Evolutionary conservation across 2,888 invertebrate species (phyloP).

Genomic region (Macropis europaea): DNA sequence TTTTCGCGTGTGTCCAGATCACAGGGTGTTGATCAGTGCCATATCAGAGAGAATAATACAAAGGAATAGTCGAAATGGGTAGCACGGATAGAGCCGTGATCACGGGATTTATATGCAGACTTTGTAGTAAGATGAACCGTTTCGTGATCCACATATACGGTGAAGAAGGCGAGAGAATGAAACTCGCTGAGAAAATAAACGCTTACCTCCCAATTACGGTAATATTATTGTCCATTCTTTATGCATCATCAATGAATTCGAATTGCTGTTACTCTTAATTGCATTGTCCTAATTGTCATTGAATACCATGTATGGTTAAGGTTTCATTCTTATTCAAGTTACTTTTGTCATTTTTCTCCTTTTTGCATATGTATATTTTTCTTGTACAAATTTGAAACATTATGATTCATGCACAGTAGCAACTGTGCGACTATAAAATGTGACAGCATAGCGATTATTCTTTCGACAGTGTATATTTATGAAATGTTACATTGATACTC

Average conservation of each 20-base stretch:
- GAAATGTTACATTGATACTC: background rate
- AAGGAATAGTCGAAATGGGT: slow-evolving; percentile 82
- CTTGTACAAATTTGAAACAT: background rate
- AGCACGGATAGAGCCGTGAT: slow-evolving; percentile 90
- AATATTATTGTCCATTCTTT: slow-evolving; percentile 29
- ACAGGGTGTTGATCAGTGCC: slow-evolving; percentile 26
- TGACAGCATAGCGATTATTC: background rate
- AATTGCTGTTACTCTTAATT: background rate
- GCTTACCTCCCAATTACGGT: slow-evolving; percentile 91
- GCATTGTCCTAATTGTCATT: background rate
- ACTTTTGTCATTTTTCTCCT: background rate
- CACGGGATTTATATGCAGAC: slow-evolving; percentile 91
- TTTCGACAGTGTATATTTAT: background rate
- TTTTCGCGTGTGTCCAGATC: slow-evolving; percentile 20
- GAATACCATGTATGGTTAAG: background rate
- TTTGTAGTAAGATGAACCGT: slow-evolving; percentile 92
- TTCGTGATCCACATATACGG: slow-evolving; percentile 92
- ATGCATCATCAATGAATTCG: background rate
- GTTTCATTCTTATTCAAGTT: slow-evolving; percentile 1
- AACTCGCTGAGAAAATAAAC: slow-evolving; percentile 90
- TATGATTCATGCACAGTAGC: background rate
- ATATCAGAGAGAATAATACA: slow-evolving; percentile 17
- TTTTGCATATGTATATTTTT: background rate
- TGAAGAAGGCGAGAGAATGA: slow-evolving; percentile 87
- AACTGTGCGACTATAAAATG: background rate